These are phyloP conservation scores for Hippocampus mohnikei DNA, from an alignment of 2,113 vertebrate species.

Conservation along the genomic window DNA sequence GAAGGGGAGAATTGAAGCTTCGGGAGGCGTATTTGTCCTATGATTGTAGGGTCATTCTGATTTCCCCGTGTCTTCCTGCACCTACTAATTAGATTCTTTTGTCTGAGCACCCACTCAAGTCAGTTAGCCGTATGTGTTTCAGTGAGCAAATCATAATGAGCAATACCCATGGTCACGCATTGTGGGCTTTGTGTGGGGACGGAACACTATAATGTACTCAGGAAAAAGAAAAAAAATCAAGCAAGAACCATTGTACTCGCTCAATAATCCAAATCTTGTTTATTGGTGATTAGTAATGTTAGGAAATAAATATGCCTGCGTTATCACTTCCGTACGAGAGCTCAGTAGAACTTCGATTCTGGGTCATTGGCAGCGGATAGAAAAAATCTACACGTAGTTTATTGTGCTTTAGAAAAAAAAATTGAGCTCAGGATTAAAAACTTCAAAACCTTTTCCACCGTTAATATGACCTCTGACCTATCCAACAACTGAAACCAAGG, in stretches of 20 bases:
- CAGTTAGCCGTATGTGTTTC: constrained; percentile 9
- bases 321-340: background rate
- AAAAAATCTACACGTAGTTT: too few species aligned
- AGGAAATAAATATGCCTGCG: background rate
- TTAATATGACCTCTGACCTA: too few species aligned
- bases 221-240: background rate
- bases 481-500: too few species aligned
- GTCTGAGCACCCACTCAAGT: constrained; percentile 3
- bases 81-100: constrained; percentile 39
- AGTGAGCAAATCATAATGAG: constrained; percentile 3
- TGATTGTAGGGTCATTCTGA: constrained; percentile 26
- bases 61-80: constrained; percentile 21
- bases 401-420: too few species aligned
- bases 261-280: background rate
- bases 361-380: too few species aligned
- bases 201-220: background rate
- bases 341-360: background rate
- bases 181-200: background rate
- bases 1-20: constrained; percentile 34
- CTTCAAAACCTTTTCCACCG: too few species aligned
- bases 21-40: constrained; percentile 17
- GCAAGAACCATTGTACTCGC: background rate
- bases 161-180: constrained; percentile 7
- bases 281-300: background rate
- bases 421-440: too few species aligned